Evolutionary conservation across 2,797 vertebrate genomes (phyloP).

Genomic region (Sparus aurata): DNA sequence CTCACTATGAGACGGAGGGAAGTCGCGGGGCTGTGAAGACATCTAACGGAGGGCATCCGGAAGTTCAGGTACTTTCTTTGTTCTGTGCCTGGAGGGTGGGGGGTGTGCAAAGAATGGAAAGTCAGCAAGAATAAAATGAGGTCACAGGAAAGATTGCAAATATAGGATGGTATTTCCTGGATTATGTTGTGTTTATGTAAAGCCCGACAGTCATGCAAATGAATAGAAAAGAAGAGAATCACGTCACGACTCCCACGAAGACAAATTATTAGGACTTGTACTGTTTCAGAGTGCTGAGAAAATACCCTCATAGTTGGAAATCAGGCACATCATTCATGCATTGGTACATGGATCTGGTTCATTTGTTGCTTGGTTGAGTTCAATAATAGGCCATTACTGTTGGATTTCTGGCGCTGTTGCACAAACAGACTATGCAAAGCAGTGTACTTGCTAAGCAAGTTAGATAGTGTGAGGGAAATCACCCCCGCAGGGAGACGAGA

Average conservation of each 20-base stretch:
- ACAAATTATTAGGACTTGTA: constrained; percentile 6
- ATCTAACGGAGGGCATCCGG: constrained; percentile 91
- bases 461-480: constrained; percentile 32
- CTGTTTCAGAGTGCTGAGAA: constrained; percentile 17
- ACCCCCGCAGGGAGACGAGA: constrained; percentile 14
- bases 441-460: constrained; percentile 29
- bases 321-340: neutral
- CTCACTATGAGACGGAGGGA: constrained; percentile 97
- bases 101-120: neutral
- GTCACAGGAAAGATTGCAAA: constrained; percentile 16
- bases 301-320: neutral
- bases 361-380: constrained; percentile 9
- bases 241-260: neutral
- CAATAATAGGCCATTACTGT: constrained; percentile 5
- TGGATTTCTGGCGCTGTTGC: constrained; percentile 14
- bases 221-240: constrained; percentile 20
- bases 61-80: constrained; percentile 89
- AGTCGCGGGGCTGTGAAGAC: constrained; percentile 96
- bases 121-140: neutral
- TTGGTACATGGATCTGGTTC: neutral
- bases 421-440: constrained; percentile 51
- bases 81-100: neutral
- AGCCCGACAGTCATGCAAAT: constrained; percentile 72
- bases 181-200: constrained; percentile 47
- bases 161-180: constrained; percentile 60